phyloP scores from a whole-genome alignment of 2,797 vertebrate genomes.

The Tiaroga cobitis region DNA sequence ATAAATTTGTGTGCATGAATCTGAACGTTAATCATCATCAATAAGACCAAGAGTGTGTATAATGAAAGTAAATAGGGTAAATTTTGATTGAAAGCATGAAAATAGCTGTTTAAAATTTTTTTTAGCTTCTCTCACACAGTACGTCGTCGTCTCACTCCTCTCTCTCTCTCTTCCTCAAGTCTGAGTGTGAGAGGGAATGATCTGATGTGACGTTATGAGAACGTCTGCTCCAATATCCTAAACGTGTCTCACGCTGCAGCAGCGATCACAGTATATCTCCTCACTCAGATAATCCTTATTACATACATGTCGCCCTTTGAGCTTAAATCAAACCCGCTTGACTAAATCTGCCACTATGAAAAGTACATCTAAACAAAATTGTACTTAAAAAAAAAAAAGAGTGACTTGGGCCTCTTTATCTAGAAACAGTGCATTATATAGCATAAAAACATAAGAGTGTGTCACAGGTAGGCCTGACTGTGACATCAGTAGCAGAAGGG shows the following conservation, averaged over 20 bases:
- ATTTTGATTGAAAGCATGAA: background rate
- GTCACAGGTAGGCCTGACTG: conserved; percentile 24
- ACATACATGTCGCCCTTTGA: conserved; percentile 38
- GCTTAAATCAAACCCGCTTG: conserved; percentile 23
- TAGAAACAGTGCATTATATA: background rate
- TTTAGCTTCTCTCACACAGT: background rate
- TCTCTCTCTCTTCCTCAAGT: conserved; percentile 28
- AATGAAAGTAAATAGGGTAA: background rate
- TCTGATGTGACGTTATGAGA: conserved; percentile 68
- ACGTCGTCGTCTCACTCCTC: background rate
- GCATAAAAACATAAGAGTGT: background rate
- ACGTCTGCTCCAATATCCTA: conserved; percentile 80
- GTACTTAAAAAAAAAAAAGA: background rate
- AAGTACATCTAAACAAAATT: background rate
- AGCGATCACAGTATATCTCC: conserved; percentile 68
- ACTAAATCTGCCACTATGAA: background rate
- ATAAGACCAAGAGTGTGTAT: background rate
- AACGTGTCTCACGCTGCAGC: conserved; percentile 64
- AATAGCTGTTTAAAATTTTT: background rate
- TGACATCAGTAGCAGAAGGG: conserved; percentile 21
- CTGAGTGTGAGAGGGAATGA: conserved; percentile 63
- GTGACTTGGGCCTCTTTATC: background rate
- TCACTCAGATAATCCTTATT: conserved; percentile 70
- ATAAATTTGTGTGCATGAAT: background rate
- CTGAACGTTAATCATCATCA: background rate